A percentile compares a stretch with the other conserved stretches of the same genome.
Evolutionary conservation across 1,140 invertebrate genomes (phyloP).

Genomic region (Drosophila asahinai): DNA sequence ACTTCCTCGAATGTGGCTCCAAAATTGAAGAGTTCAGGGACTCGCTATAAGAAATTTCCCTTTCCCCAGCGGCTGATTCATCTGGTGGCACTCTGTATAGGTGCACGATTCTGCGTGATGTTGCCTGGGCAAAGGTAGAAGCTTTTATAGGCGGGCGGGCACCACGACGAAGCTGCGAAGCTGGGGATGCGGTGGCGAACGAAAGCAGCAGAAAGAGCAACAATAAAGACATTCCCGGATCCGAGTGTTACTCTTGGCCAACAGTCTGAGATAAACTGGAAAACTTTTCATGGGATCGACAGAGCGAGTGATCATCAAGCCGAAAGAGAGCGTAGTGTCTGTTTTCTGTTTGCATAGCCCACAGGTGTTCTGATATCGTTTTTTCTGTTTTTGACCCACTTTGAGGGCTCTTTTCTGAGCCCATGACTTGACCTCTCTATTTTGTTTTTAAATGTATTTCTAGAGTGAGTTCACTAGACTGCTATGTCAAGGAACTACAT

Average conservation of each 20-base stretch:
- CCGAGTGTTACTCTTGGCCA: conserved; percentile 1
- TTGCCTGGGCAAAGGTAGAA: background rate
- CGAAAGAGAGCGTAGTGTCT: background rate
- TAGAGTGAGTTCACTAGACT: background rate
- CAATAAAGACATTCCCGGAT: conserved; percentile 19
- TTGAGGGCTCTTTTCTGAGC: conserved; percentile 2
- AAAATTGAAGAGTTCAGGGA: background rate
- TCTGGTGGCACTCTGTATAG: background rate
- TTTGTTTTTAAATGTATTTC: background rate
- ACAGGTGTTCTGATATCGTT: conserved; percentile 23
- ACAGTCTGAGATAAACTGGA: conserved; percentile 11
- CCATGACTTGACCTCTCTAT: conserved; percentile 8
- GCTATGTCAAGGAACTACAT: conserved; percentile 1
- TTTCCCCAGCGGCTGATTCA: too few relatives aligned
- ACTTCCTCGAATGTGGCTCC: background rate
- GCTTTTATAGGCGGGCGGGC: background rate
- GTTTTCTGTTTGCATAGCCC: conserved; percentile 36
- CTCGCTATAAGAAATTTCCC: background rate
- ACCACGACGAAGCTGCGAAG: too few relatives aligned
- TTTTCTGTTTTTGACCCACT: background rate
- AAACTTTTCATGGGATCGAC: background rate
- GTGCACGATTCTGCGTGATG: background rate
- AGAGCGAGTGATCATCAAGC: conserved; percentile 1
- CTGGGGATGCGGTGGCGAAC: background rate
- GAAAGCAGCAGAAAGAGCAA: conserved; percentile 14